Base-by-base conservation (phyloP, 1,140 invertebrate species). In the Coenobita brevimanus region DNA sequence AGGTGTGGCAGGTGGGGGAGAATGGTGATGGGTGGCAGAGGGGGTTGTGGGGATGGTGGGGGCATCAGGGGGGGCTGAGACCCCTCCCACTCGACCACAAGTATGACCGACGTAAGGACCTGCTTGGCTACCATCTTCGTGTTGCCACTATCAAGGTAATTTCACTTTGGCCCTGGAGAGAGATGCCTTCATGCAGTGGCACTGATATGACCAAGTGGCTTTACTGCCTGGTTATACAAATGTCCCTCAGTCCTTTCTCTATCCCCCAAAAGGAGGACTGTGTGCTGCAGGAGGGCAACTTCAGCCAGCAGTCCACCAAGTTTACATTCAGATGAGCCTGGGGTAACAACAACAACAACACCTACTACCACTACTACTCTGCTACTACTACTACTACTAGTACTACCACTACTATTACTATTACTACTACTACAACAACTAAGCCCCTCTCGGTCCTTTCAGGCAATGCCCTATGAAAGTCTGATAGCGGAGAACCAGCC, bases 391-490 rank as follows among this genome's bases (percentile, higher is more conserved):
- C 43, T 81, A 30, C 33, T 33, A 0, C 38, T 8, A 38, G 3
- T n/a, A 2, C 13, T 13, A 21, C 4, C 24, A 27, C 21, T 33
- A 57, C 2, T 60, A 13, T 30, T 75, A 2, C 15, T 41, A n/a
- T 76, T 17, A 15, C 8, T 24, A 50, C 21, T 3, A 43, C 36
- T 36, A 13, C 17, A 50, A 50, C 17, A 50, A 50, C 46, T 50
- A 50, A 10, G n/a, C 6, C 62, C n/a, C 21, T 6, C 62, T 67
- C 30, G n/a, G 6, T 50, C 62, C 62, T 67, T 24, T 24, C 62
- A 84, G 82, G 75, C 82, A 2, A 84, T 84, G 82, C 82, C 82
- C 10, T 84, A 84, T 33, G 82, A 84, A 24, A 84, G 69, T 36
- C 41, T 84, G 33, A 21, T 57, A 15, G 0, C 8, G 30, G 50